phyloP scores from a whole-genome alignment of 2,888 invertebrate genomes.

The Tetropium fuscum region DNA sequence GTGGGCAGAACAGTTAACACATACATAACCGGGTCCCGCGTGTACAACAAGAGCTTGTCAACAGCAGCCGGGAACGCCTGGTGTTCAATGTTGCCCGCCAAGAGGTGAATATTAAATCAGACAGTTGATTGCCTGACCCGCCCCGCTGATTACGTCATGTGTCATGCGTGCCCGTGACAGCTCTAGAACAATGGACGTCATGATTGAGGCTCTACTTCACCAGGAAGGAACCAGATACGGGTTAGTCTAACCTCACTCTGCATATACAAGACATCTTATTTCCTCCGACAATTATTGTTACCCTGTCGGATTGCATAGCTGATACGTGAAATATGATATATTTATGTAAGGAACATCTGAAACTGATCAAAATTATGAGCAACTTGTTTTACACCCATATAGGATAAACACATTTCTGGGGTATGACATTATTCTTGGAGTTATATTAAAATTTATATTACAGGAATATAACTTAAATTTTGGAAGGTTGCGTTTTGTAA shows the following conservation, averaged over 20 bases:
- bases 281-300: constrained; percentile 52
- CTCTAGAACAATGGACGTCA: constrained; percentile 61
- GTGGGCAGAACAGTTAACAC: constrained; percentile 61
- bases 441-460: no score
- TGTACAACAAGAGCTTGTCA: constrained; percentile 62
- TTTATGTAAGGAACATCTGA: constrained; percentile 31
- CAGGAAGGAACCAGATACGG: constrained; percentile 57
- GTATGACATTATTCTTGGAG: no score
- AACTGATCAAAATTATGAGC: constrained; percentile 27
- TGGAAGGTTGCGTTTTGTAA: no score
- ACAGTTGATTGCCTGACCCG: constrained; percentile 65
- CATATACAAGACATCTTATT: constrained; percentile 55
- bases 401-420: no score
- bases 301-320: constrained; percentile 35
- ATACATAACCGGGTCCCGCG: constrained; percentile 55
- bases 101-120: constrained; percentile 66
- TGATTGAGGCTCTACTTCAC: constrained; percentile 58
- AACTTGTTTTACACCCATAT: no score
- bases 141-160: constrained; percentile 65
- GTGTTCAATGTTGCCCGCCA: constrained; percentile 55
- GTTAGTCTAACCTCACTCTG: constrained; percentile 50
- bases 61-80: constrained; percentile 61
- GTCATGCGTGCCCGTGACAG: constrained; percentile 64
- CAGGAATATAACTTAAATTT: no score
- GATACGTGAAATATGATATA: constrained; percentile 45